A percentile compares a stretch with the other conserved stretches of the same genome.
Conservation (phyloP, 2,797 vertebrate species). For the Ptychobarbus kaznakovi region DNA sequence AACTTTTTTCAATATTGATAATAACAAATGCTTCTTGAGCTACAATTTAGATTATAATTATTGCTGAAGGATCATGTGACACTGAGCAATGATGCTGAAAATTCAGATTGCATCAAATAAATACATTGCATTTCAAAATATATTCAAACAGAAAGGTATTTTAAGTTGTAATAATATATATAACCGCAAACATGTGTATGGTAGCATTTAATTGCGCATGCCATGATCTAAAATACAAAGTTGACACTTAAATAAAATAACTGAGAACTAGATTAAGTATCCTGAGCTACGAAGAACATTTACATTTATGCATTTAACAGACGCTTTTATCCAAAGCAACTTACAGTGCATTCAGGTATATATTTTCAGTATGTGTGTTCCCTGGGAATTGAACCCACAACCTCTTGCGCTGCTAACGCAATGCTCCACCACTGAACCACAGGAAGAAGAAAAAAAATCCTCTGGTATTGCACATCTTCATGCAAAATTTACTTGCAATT, state of each 20-base stretch:
- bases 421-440: too few relatives aligned
- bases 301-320: too few relatives aligned
- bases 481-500: neutral
- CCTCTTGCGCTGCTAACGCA: too few relatives aligned
- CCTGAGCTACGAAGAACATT: neutral
- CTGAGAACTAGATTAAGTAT: neutral
- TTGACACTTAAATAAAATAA: constrained; percentile 15
- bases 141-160: neutral
- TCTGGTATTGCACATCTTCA: neutral
- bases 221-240: neutral
- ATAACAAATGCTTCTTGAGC: neutral
- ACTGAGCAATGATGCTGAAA: neutral
- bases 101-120: neutral
- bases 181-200: too few relatives aligned
- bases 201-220: neutral
- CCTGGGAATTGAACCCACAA: too few relatives aligned
- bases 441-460: neutral
- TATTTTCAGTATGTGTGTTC: too few relatives aligned
- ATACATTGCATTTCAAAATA: neutral
- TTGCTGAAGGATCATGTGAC: neutral
- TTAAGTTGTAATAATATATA: neutral
- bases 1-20: neutral
- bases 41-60: neutral
- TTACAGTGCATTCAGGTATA: too few relatives aligned
- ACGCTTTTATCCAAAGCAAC: too few relatives aligned